Evolutionary conservation across 2,113 vertebrate species (phyloP).

Genomic region (Ciconia maguari): DNA sequence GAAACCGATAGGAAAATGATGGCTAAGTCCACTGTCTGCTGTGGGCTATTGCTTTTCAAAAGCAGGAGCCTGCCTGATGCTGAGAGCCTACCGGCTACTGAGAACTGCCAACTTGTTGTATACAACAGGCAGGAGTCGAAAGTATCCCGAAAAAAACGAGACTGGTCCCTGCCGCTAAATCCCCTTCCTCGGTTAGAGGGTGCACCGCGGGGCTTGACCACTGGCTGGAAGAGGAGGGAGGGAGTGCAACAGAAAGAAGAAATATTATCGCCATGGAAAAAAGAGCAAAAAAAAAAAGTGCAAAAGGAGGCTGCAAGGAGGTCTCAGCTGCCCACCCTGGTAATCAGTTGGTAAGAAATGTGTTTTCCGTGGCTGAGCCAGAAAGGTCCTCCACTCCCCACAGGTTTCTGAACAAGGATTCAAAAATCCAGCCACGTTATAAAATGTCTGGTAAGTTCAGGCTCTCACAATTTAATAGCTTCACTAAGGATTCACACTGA

Average conservation of each 20-base stretch:
- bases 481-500: slow-evolving; percentile 59
- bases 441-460: slow-evolving; percentile 50
- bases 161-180: not conserved
- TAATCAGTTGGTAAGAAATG: not conserved
- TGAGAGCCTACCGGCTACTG: not conserved
- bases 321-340: not conserved
- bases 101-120: not conserved
- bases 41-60: slow-evolving; percentile 45
- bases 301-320: not conserved
- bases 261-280: not conserved
- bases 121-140: not conserved
- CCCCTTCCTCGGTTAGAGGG: not conserved
- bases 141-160: not conserved
- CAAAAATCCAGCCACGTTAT: not conserved
- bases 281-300: no score
- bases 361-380: not conserved
- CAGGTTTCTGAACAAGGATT: slow-evolving; percentile 24
- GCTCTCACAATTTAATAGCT: slow-evolving; percentile 40
- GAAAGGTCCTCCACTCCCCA: slow-evolving; percentile 20
- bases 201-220: not conserved
- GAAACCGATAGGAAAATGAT: slow-evolving; percentile 50
- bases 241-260: not conserved
- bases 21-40: not conserved
- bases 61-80: not conserved
- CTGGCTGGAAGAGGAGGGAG: not conserved